Evolutionary conservation across 2,888 invertebrate genomes (phyloP), one percentile per base, ranked within the genome.

Genomic region (Thera obeliscata): DNA sequence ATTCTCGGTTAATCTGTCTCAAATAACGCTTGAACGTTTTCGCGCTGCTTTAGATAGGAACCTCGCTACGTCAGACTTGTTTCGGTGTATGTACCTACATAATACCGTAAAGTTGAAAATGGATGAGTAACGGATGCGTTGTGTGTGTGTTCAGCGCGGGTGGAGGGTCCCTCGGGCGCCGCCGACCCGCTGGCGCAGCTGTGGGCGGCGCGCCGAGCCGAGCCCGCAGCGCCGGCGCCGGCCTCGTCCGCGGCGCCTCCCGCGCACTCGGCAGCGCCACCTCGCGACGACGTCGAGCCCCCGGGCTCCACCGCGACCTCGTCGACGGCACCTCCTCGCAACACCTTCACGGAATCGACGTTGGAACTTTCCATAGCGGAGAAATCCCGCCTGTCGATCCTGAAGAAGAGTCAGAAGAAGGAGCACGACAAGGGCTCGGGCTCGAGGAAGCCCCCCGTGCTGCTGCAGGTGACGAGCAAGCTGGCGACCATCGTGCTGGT

Each of bases 341-440:
- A 8, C 22, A 3, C 22, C 2, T 33, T 9, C 9, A 7, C 61
- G 3, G 48, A 66, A 0, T 66, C 63, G 8, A 49, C 38, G 35
- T 56, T 59, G 0, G 83, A 82, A 33, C 72, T 88, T 11, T 89
- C 91, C 0, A 66, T 90, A 4, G 89, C 88, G 0, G 90, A 92
- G 69, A 88, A 87, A 72, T 91, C 92, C 0, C 81, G 87, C 33
- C 69, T 91, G 3, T 91, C 91, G 0, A 92, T 91, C n/a, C 59
- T 90, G 55, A 90, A 84, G 69, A 92, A 92, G 68, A 83, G 85
- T 0, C 82, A 81, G 54, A 82, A 81, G 65, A 92, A 91, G 56
- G 88, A 90, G 58, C 82, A 78, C 33, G 64, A 64, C 2, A 76
- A 80, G 9, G 70, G 74, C 0, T 67, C 73, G 1, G 50, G 73